Conservation (phyloP, 2,797 vertebrate species). For the Chiloscyllium punctatum region DNA sequence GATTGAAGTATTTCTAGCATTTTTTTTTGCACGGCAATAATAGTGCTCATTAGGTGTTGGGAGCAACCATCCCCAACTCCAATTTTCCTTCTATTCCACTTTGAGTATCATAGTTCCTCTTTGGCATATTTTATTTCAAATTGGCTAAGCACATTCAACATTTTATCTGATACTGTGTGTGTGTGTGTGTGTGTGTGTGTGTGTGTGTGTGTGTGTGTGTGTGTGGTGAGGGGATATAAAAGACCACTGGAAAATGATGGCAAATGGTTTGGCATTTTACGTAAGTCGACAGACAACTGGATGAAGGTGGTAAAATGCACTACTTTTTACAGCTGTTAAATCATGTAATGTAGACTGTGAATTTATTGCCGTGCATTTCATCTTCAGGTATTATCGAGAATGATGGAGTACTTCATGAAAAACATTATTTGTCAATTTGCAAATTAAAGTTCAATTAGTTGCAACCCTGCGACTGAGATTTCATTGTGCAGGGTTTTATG, state of each 20-base stretch:
- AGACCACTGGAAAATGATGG: conserved; percentile 44
- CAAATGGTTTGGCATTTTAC: conserved; percentile 47
- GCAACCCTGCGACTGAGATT: neutral
- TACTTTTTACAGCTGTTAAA: conserved; percentile 56
- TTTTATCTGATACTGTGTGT: neutral
- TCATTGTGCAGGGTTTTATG: neutral
- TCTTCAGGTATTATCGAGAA: conserved; percentile 51
- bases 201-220: neutral
- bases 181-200: neutral
- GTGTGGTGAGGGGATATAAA: conserved; percentile 43
- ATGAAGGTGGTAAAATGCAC: conserved; percentile 55
- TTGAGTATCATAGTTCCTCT: neutral
- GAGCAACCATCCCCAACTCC: neutral
- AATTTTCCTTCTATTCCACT: neutral
- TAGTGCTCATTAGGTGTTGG: neutral
- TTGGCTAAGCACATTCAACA: neutral
- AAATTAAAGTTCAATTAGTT: conserved; percentile 43
- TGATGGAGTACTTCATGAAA: conserved; percentile 51
- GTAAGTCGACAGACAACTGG: conserved; percentile 49
- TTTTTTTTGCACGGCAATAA: neutral
- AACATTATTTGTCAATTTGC: conserved; percentile 57
- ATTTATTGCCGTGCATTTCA: conserved; percentile 53
- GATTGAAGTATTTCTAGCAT: neutral
- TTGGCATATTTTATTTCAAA: neutral
- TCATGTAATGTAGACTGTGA: conserved; percentile 53